Evolutionary conservation across 1,140 invertebrate genomes (phyloP).

Genomic region (Leptonema lineaticorne): DNA sequence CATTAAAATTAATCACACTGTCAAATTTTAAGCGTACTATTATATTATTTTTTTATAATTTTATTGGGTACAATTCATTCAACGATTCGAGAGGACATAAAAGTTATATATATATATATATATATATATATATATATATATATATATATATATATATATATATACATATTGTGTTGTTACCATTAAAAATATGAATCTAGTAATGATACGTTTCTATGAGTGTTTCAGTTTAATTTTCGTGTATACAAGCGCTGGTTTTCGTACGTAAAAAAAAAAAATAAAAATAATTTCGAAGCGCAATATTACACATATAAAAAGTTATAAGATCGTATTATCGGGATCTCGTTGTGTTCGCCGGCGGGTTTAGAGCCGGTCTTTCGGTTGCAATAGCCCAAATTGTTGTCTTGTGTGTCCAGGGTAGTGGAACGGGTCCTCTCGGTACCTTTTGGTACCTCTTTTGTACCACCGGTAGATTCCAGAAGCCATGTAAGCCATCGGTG

Average conservation of each 20-base stretch:
- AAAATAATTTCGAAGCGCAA: no score
- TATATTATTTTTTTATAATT: background rate
- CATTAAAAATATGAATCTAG: background rate
- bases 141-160: background rate
- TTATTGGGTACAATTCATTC: background rate
- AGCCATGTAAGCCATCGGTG: slow-evolving; percentile 38
- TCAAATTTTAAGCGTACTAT: background rate
- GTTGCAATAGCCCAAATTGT: background rate
- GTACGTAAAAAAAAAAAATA: no score
- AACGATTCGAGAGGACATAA: background rate
- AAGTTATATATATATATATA: background rate
- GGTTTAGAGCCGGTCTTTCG: background rate
- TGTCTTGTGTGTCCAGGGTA: background rate
- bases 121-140: background rate
- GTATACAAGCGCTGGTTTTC: no score
- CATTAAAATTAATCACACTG: background rate
- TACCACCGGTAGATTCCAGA: slow-evolving; percentile 40
- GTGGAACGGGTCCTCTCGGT: no score
- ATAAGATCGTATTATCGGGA: background rate
- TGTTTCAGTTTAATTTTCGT: no score
- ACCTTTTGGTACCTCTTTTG: no score
- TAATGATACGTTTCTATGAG: background rate
- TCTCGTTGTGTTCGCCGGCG: background rate
- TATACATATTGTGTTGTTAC: background rate
- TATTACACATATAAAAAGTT: background rate